phyloP scores from a whole-genome alignment of 1,140 invertebrate genomes.

The Caenorhabditis brenneri region DNA sequence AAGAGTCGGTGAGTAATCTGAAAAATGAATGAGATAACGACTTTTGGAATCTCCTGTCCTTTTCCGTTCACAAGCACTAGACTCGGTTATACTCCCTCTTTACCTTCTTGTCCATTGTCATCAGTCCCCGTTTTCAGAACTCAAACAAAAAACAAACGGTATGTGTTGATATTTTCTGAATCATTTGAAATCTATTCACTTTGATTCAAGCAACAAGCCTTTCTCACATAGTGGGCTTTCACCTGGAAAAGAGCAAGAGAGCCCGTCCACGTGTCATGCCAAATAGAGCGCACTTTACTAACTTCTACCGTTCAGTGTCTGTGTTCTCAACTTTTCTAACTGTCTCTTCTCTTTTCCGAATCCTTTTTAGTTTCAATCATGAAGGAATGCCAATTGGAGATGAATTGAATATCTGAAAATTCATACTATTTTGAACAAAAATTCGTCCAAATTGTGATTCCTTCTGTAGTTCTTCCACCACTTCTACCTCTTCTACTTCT shows the following conservation, averaged over 20 bases:
- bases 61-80: constrained; percentile 25
- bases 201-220: neutral
- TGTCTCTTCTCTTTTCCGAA: neutral
- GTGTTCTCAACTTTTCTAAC: neutral
- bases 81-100: neutral
- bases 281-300: constrained; percentile 37
- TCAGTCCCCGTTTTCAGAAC: constrained; percentile 40
- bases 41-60: constrained; percentile 41
- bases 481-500: neutral
- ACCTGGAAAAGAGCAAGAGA: neutral
- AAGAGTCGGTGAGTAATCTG: constrained; percentile 87
- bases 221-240: neutral
- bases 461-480: neutral
- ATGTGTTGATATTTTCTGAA: neutral
- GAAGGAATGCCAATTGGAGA: too few species aligned
- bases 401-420: too few species aligned
- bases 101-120: neutral
- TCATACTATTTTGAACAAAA: too few species aligned
- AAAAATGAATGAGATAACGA: constrained; percentile 84
- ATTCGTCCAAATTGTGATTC: too few species aligned
- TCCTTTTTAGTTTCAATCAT: neutral
- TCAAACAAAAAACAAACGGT: constrained; percentile 50
- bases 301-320: constrained; percentile 12
- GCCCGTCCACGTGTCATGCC: constrained; percentile 32
- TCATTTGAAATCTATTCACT: neutral